Evolutionary conservation across 2,888 invertebrate species (phyloP), one percentile per base, ranked within the genome.

Genomic region (Ecdyonurus torrentis): DNA sequence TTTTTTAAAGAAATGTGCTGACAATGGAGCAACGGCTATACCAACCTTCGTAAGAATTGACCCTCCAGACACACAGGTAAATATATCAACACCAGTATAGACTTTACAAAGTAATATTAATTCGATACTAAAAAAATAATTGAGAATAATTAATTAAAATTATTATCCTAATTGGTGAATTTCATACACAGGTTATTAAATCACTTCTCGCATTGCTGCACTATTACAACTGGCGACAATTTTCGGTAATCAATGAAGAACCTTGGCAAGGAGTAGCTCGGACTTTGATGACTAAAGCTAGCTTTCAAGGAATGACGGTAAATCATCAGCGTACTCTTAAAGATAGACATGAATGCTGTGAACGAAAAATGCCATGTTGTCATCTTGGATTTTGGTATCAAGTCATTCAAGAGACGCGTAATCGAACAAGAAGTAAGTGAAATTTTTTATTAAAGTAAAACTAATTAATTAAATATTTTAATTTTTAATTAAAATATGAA

Each of bases 141-240:
- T n/a, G n/a, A n/a, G n/a, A n/a, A n/a, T 50, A 50, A 50, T 50
- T 50, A 50, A 50, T 7, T 10, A 50, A 50, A 7, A 50, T 50
- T 50, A n/a, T n/a, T n/a, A n/a, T n/a, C n/a, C n/a, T n/a, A n/a
- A n/a, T 50, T 50, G 50, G 10, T 50, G 7, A 18, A 10, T 50
- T 18, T n/a, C n/a, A n/a, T n/a, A n/a, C 77, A 59, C 75, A 92
- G 86, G 93, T 96, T 66, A 92, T 91, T 65, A 94, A 95, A 78
- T 96, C 96, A 59, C 87, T 97, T 69, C 85, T 98, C 74, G 87
- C 96, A 1, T 79, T 98, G 64, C 78, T 99, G 70, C 81, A 85
- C 64, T 90, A 95, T 77, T 95, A 91, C 78, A 84, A 88, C 70
- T 98, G 98, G 98, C 84, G 85, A 69, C 92, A 92, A 74, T 96